Evolutionary conservation across 2,113 vertebrate species (phyloP), one percentile per base, ranked within the genome.

Genomic region (Siniperca chuatsi): DNA sequence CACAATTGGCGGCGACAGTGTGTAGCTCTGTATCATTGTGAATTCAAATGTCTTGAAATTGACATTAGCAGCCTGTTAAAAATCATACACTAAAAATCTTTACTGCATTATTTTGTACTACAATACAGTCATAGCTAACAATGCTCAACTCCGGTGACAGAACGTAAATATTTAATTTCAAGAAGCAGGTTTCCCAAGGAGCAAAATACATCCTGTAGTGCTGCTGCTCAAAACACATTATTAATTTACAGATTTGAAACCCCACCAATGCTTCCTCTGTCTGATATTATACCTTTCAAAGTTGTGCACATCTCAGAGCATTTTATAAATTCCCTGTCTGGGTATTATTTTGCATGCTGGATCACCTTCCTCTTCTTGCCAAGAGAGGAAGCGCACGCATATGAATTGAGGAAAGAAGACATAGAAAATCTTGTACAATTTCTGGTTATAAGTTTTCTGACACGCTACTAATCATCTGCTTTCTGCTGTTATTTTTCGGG

Each of bases 131-230:
- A 52, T 78, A 88, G 89, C 76, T 72, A 90, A 83, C 89, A 87
- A 80, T 90, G 87, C 78, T 89, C 85, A 88, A 90, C 90, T 88
- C 80, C 60, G 68, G 87, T 71, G 91, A 95, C 90, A 93, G 87
- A 93, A 94, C 81, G 91, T 95, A 95, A 96, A 95, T 96, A 95
- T 95, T 95, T 95, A 15, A 96, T 96, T 94, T 91, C 78, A 78
- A 85, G 81, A 78, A 92, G 86, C 82, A 75, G 48, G 81, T 89
- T 93, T 93, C 85, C 91, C 81, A 83, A 88, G 90, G 74, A 90
- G 91, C 81, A 78, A 90, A 92, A 89, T 91, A 87, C 86, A 87
- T 93, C 89, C 90, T 70, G 85, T 92, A 85, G 82, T 82, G 89
- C 87, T 76, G 88, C 91, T 87, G 89, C 92, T 94, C 92, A 83